Evolutionary conservation across 2,797 vertebrate genomes (phyloP), one percentile per base, ranked within the genome.

Genomic region (Psittacula derbiana): DNA sequence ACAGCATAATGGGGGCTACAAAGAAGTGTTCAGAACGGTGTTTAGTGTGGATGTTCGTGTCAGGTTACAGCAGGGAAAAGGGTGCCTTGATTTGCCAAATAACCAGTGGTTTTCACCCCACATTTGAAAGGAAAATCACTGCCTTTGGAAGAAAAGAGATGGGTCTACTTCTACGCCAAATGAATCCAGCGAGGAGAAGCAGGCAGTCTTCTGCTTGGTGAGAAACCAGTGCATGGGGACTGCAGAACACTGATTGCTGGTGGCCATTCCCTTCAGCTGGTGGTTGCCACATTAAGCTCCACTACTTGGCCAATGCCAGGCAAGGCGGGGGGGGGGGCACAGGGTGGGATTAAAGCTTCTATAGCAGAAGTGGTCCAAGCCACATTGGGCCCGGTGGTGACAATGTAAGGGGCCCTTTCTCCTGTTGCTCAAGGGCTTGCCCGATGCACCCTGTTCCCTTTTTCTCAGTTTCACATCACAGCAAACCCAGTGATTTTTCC

Each of bases 51-150:
- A 40, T 60, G 46, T 64, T 20, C 38, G 93, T 44, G 69, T 96
- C 94, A 19, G 78, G 62, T 97, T 97, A 89, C 96, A 90, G 95
- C 76, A 49, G 65, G 72, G 76, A 67, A 70, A 86, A 86, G 20
- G 43, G 49, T 76, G 72, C 95, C 78, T 93, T 83, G 31, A 74
- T 93, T 95, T 94, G 71, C 80, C 92, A 24, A 67, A 78, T 14
- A 50, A 79, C 38, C 17, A 1, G 41, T 0, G 88, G 7, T 66
- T 47, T 88, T 82, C 10, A 62, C 38, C 70, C 85, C 21, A 2
- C 11, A n/a, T 33, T 90, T 44, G 80, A 88, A 53, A 91, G 86
- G 84, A 83, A 88, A 96, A 93, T 89, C 71, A 8, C 17, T 8
- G 58, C 80, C 74, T 75, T 28, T 50, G 81, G 38, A 46, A 70